These are phyloP conservation scores for Psilanteris sp. DNA, from an alignment of 1,140 invertebrate species.

Conservation along the genomic window DNA sequence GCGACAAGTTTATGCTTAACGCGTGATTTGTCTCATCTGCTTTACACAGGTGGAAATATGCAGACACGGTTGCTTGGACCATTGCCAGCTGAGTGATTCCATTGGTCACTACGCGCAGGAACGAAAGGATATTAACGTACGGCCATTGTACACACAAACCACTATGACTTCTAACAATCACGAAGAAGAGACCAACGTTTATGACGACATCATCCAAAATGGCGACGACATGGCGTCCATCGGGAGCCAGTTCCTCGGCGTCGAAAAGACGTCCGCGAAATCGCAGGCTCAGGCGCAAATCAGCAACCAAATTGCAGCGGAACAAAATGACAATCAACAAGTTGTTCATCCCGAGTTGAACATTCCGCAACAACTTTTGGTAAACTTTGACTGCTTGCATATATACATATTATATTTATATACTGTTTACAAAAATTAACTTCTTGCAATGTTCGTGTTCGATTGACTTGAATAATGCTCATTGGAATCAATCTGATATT, in stretches of 20 bases:
- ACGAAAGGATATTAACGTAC: constrained; percentile 73
- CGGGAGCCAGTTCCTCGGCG: constrained; percentile 73
- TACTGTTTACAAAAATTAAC: too few relatives aligned
- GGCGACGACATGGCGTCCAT: constrained; percentile 79
- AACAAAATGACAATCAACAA: constrained; percentile 74
- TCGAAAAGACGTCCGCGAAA: constrained; percentile 73
- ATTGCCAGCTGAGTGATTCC: constrained; percentile 85
- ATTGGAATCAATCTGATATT: too few relatives aligned
- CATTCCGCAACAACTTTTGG: constrained; percentile 73
- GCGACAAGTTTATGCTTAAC: too few relatives aligned
- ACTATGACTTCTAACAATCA: constrained; percentile 61
- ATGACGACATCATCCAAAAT: constrained; percentile 84
- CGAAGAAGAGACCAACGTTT: constrained; percentile 79
- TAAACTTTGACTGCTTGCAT: too few relatives aligned
- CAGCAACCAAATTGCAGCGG: constrained; percentile 68
- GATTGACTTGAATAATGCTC: too few relatives aligned
- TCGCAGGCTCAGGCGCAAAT: constrained; percentile 79
- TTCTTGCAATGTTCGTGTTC: too few relatives aligned
- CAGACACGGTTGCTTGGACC: constrained; percentile 92
- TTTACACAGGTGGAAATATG: constrained; percentile 87
- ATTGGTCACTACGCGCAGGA: constrained; percentile 74
- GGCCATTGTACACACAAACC: constrained; percentile 80
- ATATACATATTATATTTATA: too few relatives aligned
- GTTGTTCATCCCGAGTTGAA: constrained; percentile 65
- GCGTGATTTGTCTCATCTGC: constrained; percentile 7